A percentile compares a stretch with the other conserved stretches of the same genome.
These are phyloP conservation scores for Stercorarius parasiticus DNA, from an alignment of 2,113 vertebrate genomes.

Conservation along the genomic window DNA sequence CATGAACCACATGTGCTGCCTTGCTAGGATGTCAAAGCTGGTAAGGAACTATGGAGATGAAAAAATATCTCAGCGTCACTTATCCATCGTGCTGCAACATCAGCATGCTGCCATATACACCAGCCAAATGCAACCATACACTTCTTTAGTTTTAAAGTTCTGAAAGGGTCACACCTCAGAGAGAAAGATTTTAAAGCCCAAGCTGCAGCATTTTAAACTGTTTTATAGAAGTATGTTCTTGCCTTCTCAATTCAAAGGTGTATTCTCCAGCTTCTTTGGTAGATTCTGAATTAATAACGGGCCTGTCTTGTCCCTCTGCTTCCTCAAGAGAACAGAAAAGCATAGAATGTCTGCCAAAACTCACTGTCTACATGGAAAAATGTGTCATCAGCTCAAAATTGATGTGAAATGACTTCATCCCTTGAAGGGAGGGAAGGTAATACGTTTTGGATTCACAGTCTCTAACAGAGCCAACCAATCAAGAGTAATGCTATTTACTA, in stretches of 20 bases:
- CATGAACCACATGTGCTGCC: neutral
- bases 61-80: neutral
- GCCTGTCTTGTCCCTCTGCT: neutral
- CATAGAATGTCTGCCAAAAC: neutral
- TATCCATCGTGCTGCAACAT: neutral
- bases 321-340: neutral
- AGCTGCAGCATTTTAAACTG: neutral
- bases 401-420: neutral
- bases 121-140: neutral
- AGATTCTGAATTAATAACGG: neutral
- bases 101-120: neutral
- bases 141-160: neutral
- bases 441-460: neutral
- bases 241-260: neutral
- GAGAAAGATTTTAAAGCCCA: neutral
- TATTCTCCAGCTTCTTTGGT: neutral
- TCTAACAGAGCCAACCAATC: neutral
- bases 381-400: neutral
- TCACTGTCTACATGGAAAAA: neutral
- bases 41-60: neutral
- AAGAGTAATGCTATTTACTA: neutral
- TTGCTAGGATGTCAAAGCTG: neutral
- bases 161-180: neutral
- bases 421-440: neutral
- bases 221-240: neutral